A percentile compares a stretch with the other conserved stretches of the same genome.
Evolutionary conservation across 1,140 invertebrate species (phyloP).

Genomic region (Lanistes nyassanus): DNA sequence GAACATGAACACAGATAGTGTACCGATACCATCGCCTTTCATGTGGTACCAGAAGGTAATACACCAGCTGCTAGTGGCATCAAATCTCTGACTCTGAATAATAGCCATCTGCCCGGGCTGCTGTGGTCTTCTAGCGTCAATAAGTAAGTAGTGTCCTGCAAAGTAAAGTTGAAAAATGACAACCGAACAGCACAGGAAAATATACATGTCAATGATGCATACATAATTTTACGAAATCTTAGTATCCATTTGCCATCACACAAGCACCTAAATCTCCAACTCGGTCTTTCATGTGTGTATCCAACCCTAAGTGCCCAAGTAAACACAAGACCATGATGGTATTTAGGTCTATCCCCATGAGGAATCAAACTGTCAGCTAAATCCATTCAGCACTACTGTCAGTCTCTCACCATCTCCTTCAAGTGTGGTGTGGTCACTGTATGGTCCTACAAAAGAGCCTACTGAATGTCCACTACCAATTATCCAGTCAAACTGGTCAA

Average conservation of each 20-base stretch:
- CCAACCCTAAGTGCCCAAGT: too few relatives aligned
- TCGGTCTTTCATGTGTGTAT: too few relatives aligned
- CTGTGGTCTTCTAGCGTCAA: slow-evolving; percentile 38
- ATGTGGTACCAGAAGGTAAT: slow-evolving; percentile 79
- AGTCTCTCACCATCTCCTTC: neutral
- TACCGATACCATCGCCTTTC: slow-evolving; percentile 70
- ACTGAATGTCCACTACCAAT: slow-evolving; percentile 41
- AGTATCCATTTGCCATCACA: too few relatives aligned
- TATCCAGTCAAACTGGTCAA: slow-evolving; percentile 60
- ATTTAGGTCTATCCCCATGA: too few relatives aligned
- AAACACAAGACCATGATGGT: too few relatives aligned
- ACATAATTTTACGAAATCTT: too few relatives aligned
- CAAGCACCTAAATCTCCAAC: too few relatives aligned
- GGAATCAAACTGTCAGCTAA: too few relatives aligned
- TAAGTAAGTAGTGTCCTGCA: slow-evolving; percentile 55
- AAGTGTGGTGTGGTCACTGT: slow-evolving; percentile 46
- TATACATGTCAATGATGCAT: too few relatives aligned
- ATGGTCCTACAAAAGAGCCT: slow-evolving; percentile 50
- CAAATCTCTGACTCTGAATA: slow-evolving; percentile 52
- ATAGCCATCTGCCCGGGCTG: slow-evolving; percentile 48
- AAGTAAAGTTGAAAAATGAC: too few relatives aligned
- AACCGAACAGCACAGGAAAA: too few relatives aligned
- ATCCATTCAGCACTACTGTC: too few relatives aligned
- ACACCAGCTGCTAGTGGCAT: slow-evolving; percentile 44
- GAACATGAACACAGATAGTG: slow-evolving; percentile 45